These are phyloP conservation scores for Gallinago solitaria DNA, from an alignment of 2,797 vertebrate species.

Conservation along the genomic window DNA sequence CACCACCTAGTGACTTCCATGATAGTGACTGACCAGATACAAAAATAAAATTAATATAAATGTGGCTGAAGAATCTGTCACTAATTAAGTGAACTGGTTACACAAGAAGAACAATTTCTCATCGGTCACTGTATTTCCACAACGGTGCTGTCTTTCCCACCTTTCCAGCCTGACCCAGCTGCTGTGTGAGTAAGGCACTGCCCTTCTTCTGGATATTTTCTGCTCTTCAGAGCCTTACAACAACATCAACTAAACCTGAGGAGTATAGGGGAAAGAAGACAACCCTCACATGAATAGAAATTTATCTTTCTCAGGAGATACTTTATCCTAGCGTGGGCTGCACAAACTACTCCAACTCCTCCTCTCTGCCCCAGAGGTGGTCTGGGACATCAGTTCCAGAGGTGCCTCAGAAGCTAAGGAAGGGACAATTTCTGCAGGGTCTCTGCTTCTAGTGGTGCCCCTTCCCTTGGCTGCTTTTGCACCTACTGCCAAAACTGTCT, in stretches of 20 bases:
- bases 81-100: neutral
- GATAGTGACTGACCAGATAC: neutral
- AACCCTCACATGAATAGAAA: neutral
- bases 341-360: neutral
- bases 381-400: neutral
- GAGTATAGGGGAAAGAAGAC: fast-evolving
- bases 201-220: conserved; percentile 10
- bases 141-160: fast-evolving
- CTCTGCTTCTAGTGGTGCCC: neutral
- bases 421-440: neutral
- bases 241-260: neutral
- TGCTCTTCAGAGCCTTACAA: neutral
- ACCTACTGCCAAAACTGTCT: neutral
- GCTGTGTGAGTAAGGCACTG: neutral
- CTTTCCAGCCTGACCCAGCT: neutral
- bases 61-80: neutral
- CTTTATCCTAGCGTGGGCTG: neutral
- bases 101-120: neutral
- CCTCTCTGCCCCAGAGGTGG: too few species aligned
- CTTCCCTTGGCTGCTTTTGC: neutral
- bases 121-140: neutral
- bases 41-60: neutral
- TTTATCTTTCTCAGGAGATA: neutral
- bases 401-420: neutral
- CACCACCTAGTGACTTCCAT: neutral